Evolutionary conservation across 1,140 invertebrate genomes (phyloP), one percentile per base, ranked within the genome.

Genomic region (Camponotus floridanus): DNA sequence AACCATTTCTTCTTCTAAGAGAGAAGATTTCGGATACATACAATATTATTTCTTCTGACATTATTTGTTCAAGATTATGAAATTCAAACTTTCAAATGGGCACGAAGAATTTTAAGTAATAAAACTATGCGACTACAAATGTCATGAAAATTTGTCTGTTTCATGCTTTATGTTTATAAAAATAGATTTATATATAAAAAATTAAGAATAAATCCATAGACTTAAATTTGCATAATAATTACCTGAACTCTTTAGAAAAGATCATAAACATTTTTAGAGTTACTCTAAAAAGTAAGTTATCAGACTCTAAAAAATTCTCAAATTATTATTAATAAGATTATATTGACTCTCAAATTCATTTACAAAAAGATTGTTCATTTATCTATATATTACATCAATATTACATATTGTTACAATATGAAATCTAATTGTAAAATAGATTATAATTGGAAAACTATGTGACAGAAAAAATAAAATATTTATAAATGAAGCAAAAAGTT

Each of bases 1-100:
- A 45, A 45, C 9, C 31, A 64, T 15, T 64, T 48, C 26, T 78
- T n/a, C n/a, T n/a, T n/a, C n/a, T 78, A 78, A n/a, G 48, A 48
- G 3, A 48, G 26, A 3, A 26, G 26, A 33, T 5, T 39, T 8
- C 15, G 2, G 5, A 31, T 3, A 76, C 39, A 9, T 21, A 76
- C 15, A 76, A 76, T n/a, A 11, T 26, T 36, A 9, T 45, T 76
- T 42, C 26, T 15, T 2, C 45, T 31, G n/a, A n/a, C 45, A 15
- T 15, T 26, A 31, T 21, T 42, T 45, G 21, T 31, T 64, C 36
- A 42, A 3, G 18, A 21, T 18, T 3, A 9, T 31, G 45, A 70
- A 76, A 76, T 45, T 62, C 15, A 51, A 0, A n/a, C 9, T 31
- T 7, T 62, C 11, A 42, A 62, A n/a, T 8, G 15, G 15, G 64